phyloP scores from a whole-genome alignment of 2,113 vertebrate species.

The Oryzias melastigma region DNA sequence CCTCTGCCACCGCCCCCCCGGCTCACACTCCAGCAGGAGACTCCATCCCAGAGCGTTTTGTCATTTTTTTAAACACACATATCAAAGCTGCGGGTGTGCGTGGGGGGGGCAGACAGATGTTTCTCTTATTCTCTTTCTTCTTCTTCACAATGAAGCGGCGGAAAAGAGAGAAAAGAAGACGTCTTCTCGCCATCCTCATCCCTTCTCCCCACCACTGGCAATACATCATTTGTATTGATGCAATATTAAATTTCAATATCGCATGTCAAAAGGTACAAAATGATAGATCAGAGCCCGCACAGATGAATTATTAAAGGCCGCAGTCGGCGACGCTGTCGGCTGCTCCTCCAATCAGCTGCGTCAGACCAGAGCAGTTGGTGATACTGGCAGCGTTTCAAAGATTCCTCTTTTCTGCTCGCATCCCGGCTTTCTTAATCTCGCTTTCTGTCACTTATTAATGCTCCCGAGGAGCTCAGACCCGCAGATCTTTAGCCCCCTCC shows the following conservation, averaged over 20 bases:
- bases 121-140: conserved; percentile 64
- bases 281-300: conserved; percentile 83
- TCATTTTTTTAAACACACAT: conserved; percentile 77
- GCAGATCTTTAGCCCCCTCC: conserved; percentile 56
- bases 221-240: conserved; percentile 84
- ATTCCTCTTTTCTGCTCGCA: conserved; percentile 56
- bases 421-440: conserved; percentile 72
- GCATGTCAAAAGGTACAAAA: conserved; percentile 85
- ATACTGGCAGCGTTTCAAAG: conserved; percentile 79
- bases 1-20: conserved; percentile 61
- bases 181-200: conserved; percentile 76
- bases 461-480: conserved; percentile 57
- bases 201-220: conserved; percentile 70
- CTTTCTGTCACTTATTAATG: conserved; percentile 76
- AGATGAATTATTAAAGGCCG: conserved; percentile 83
- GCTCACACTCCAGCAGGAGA: conserved; percentile 60
- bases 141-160: conserved; percentile 67
- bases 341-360: conserved; percentile 78
- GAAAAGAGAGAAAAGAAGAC: conserved; percentile 37
- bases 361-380: conserved; percentile 76
- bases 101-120: conserved; percentile 52
- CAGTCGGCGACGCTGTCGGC: conserved; percentile 71
- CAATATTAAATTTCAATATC: conserved; percentile 86
- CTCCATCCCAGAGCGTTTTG: conserved; percentile 65
- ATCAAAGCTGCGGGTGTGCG: conserved; percentile 64